Conservation (phyloP, 2,797 vertebrate genomes). For the Crax fasciolata region DNA sequence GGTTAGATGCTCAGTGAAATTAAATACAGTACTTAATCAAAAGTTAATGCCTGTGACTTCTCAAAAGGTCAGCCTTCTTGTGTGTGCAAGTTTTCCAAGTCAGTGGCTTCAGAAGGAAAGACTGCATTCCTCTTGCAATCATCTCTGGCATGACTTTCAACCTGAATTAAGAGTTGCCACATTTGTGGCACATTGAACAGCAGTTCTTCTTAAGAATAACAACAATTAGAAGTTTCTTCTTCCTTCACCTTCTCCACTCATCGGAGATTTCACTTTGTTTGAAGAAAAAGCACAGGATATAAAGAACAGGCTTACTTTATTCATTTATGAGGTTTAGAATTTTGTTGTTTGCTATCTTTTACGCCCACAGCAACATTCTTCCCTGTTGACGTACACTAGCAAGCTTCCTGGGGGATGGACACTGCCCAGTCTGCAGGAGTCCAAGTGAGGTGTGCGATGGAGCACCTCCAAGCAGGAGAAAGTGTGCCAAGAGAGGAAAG, state of each 20-base stretch:
- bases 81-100: not conserved
- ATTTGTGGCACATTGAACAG: not conserved
- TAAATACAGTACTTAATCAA: constrained; percentile 58
- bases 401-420: not conserved
- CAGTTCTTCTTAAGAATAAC: not conserved
- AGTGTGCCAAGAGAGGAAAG: not conserved
- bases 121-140: not conserved
- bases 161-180: not conserved
- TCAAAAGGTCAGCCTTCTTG: constrained; percentile 61
- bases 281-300: not conserved
- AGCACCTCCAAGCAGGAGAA: not conserved
- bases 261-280: not conserved
- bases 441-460: not conserved
- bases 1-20: constrained; percentile 71
- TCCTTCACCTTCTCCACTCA: accelerated
- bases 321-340: not conserved
- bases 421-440: not conserved
- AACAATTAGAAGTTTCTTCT: not conserved
- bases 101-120: not conserved
- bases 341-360: not conserved
- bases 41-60: constrained; percentile 60
- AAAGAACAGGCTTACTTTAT: not conserved
- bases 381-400: not conserved
- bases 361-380: not conserved
- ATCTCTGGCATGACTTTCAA: not conserved